Percentiles rank a stretch among this genome's conserved stretches.
These are phyloP conservation scores for Pimephales promelas DNA, from an alignment of 2,113 vertebrate species.

Conservation along the genomic window DNA sequence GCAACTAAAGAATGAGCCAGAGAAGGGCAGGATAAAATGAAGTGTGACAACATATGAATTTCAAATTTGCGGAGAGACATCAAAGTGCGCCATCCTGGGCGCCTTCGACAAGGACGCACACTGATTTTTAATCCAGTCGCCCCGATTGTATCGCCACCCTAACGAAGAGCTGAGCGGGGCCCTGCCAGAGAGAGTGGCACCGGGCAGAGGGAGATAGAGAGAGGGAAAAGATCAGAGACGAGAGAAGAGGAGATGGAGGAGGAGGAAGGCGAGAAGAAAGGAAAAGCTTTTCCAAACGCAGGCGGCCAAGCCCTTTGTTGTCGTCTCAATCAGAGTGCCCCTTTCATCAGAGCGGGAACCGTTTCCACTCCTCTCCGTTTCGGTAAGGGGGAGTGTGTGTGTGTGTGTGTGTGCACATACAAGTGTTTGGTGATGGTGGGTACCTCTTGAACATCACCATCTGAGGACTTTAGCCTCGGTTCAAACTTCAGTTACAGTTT, in stretches of 20 bases:
- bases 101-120: constrained; percentile 79
- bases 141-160: constrained; percentile 80
- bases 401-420: constrained; percentile 36
- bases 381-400: constrained; percentile 44
- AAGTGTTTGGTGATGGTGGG: constrained; percentile 32
- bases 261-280: constrained; percentile 77
- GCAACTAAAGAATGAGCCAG: constrained; percentile 52
- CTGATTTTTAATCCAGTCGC: constrained; percentile 81
- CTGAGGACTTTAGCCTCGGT: constrained; percentile 52
- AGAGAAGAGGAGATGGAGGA: constrained; percentile 69
- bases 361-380: constrained; percentile 69
- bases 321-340: constrained; percentile 76
- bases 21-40: constrained; percentile 72
- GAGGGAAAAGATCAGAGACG: constrained; percentile 70
- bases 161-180: constrained; percentile 73
- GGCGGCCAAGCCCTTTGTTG: constrained; percentile 78
- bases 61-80: constrained; percentile 81
- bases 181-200: constrained; percentile 65
- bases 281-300: constrained; percentile 75
- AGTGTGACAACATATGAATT: constrained; percentile 86
- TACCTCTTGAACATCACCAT: constrained; percentile 30
- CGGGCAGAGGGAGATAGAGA: constrained; percentile 71
- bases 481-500: constrained; percentile 25
- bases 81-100: constrained; percentile 78
- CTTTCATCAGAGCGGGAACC: constrained; percentile 79